phyloP scores from a whole-genome alignment of 2,888 invertebrate species.

The Suillia variegata region DNA sequence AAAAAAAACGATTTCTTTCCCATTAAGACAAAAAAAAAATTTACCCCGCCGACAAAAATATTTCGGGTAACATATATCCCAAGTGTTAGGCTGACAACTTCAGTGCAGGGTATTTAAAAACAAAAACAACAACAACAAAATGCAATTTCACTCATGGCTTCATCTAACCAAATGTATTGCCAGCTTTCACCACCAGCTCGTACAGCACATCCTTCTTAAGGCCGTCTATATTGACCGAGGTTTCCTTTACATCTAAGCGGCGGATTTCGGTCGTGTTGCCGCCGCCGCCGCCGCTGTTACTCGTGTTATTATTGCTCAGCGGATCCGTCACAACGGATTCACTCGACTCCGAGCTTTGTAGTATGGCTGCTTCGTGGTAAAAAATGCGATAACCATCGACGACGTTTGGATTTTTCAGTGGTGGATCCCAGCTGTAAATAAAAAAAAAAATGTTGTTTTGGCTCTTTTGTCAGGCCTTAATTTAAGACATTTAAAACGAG shows the following conservation, averaged over 20 bases:
- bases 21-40: too few relatives aligned
- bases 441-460: conserved; percentile 31
- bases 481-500: too few relatives aligned
- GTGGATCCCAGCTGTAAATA: conserved; percentile 74
- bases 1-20: too few relatives aligned
- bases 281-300: conserved; percentile 22
- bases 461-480: too few relatives aligned
- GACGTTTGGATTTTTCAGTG: conserved; percentile 79
- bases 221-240: conserved; percentile 72
- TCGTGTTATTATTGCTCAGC: conserved; percentile 26
- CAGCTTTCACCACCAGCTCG: conserved; percentile 82
- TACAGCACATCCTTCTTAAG: conserved; percentile 76
- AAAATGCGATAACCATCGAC: conserved; percentile 84
- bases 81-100: too few relatives aligned
- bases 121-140: too few relatives aligned
- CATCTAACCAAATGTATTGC: conserved; percentile 72
- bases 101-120: too few relatives aligned
- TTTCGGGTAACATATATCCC: too few relatives aligned
- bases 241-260: conserved; percentile 76
- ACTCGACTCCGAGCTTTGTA: conserved; percentile 16
- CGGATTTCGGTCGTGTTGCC: conserved; percentile 64
- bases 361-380: conserved; percentile 67
- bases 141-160: neutral
- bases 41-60: too few relatives aligned
- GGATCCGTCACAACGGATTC: conserved; percentile 33